Conservation (phyloP, 2,797 vertebrate genomes). For the Nyctalus aviator region DNA sequence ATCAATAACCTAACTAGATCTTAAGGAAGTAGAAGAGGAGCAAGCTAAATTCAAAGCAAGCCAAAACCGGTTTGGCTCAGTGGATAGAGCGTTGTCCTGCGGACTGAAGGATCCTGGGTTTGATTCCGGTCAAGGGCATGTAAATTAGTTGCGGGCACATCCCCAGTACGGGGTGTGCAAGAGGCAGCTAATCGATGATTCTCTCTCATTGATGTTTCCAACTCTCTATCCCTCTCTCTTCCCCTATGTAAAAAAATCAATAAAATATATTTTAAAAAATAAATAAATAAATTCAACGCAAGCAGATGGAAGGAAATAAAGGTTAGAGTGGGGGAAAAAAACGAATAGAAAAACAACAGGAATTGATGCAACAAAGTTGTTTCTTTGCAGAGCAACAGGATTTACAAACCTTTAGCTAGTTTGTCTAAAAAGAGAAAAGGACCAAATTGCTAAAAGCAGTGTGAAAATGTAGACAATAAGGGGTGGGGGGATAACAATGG, state of each 20-base stretch:
- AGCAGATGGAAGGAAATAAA: not conserved
- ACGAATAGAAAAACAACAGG: not conserved
- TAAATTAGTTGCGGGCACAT: too few species aligned
- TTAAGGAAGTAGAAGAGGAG: not conserved
- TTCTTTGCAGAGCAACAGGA: not conserved
- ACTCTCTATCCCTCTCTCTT: too few species aligned
- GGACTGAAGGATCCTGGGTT: too few species aligned
- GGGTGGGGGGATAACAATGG: not conserved
- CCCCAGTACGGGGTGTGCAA: too few species aligned
- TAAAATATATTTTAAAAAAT: too few species aligned
- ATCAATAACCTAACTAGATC: not conserved
- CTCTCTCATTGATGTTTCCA: too few species aligned
- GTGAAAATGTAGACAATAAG: not conserved
- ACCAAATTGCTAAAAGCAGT: not conserved
- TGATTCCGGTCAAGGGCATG: too few species aligned
- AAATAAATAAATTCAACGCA: not conserved
- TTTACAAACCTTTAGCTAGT: not conserved
- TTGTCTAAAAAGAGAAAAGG: not conserved
- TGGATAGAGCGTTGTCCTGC: too few species aligned
- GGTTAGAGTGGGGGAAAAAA: not conserved
- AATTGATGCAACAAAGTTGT: not conserved
- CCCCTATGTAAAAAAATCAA: too few species aligned
- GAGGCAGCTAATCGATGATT: too few species aligned
- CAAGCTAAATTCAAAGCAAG: not conserved
- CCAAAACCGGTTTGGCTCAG: too few species aligned